phyloP scores from a whole-genome alignment of 64 coral and sea anemone genomes.

The Hydrozoanthus tunicans region DNA sequence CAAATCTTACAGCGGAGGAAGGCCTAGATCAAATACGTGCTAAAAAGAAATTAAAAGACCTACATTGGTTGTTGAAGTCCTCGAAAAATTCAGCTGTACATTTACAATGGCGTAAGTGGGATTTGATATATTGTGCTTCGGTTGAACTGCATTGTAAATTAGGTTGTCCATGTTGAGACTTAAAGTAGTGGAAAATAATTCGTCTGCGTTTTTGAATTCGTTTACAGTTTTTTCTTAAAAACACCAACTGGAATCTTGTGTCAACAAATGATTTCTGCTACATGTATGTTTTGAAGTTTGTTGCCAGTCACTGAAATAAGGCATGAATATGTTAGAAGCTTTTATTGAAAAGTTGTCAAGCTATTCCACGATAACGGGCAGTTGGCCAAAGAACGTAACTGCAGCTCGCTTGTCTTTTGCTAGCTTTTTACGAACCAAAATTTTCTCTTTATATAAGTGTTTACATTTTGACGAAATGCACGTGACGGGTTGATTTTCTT shows the following conservation, averaged over 20 bases:
- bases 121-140: not conserved
- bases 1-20: constrained; percentile 15
- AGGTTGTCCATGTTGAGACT: not conserved
- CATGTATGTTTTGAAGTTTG: not conserved
- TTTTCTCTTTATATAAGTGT: not conserved
- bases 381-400: not conserved
- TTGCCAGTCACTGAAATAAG: not conserved
- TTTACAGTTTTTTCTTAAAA: not conserved
- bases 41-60: not conserved
- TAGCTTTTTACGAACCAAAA: not conserved
- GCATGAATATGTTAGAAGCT: not conserved
- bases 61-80: not conserved
- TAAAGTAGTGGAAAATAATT: not conserved
- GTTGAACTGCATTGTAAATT: not conserved
- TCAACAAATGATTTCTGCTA: not conserved
- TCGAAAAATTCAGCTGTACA: constrained; percentile 11
- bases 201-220: not conserved
- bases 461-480: constrained; percentile 19
- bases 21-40: constrained; percentile 50
- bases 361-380: not conserved
- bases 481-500: not conserved
- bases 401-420: not conserved
- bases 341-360: not conserved
- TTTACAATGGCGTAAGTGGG: not conserved
- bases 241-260: not conserved